Base-by-base conservation (phyloP, 1,140 invertebrate species). In the Palaemon carinicauda region DNA sequence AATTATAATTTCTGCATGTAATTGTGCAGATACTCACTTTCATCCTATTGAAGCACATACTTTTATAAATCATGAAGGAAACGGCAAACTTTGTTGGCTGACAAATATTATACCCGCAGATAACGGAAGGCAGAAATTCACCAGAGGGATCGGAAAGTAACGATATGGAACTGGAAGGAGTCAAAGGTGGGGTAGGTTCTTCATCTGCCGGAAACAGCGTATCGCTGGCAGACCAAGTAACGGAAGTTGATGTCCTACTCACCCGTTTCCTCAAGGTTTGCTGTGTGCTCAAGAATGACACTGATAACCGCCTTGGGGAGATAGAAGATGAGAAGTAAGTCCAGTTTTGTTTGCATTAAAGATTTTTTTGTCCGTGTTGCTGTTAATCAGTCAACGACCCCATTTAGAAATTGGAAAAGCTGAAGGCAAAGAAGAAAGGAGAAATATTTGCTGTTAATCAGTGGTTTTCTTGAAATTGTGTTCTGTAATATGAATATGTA, bases 221-320 rank as follows among this genome's bases (percentile, higher is more conserved):
- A 1, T 75, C 81, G 24, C 31, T 85, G 19, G 31, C 84, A 60
- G 80, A 82, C 51, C 86, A 89, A 85, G 88, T 89, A 31, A 83
- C 69, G 24, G 88, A 89, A 19, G 86, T 89, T 12, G 88, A 89
- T 52, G 27, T 87, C 50, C 78, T 89, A n/a, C 86, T 89, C n/a
- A 87, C 85, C 3, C 81, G 82, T 3, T 89, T 89, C 79, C 81
- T 89, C 54, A 89, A 89, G 73, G 88, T 89, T 12, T 87, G 85
- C 69, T 89, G 88, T 75, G 88, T 89, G 9, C 79, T 89, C 41
- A 89, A 89, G 82, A 87, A 82, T 78, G 88, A 89, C 29, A 77
- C 88, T 17, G 88, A 89, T 53, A 71, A 84, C 24, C 71, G 74
- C n/a, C 80, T 89, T 33, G 50, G 60, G 12, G 85, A 89, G 27